phyloP scores from a whole-genome alignment of 2,113 vertebrate species.

The Rostratula benghalensis region DNA sequence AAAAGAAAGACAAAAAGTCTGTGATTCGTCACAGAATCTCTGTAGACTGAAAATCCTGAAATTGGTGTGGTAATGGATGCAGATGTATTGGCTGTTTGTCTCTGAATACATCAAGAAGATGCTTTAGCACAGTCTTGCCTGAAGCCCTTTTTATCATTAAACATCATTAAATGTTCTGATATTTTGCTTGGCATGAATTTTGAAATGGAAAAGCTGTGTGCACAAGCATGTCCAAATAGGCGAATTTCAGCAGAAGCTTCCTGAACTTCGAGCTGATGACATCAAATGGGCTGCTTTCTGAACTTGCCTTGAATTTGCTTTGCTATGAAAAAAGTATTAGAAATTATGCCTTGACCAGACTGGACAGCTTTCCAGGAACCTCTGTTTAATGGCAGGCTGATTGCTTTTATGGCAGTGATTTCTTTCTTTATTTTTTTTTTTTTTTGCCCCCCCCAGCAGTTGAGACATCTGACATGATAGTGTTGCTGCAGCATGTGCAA shows the following conservation, averaged over 20 bases:
- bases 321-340: not conserved
- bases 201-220: not conserved
- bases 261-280: not conserved
- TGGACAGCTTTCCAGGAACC: not conserved
- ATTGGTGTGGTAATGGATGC: not conserved
- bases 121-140: not conserved
- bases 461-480: rapidly evolving
- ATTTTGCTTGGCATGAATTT: not conserved
- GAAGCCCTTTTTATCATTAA: not conserved
- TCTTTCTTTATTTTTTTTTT: not conserved
- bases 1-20: too few species aligned
- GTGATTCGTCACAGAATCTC: not conserved
- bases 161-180: not conserved
- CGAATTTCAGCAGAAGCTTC: not conserved
- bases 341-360: not conserved
- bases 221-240: not conserved
- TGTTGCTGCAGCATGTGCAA: not conserved
- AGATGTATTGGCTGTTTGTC: not conserved
- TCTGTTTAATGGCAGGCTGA: not conserved
- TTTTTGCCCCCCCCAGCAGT: not conserved
- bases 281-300: not conserved
- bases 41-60: not conserved
- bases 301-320: not conserved
- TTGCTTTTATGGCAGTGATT: not conserved
- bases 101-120: not conserved